Evolutionary conservation across 2,113 vertebrate species (phyloP).

Genomic region (Diphyllodes magnificus): DNA sequence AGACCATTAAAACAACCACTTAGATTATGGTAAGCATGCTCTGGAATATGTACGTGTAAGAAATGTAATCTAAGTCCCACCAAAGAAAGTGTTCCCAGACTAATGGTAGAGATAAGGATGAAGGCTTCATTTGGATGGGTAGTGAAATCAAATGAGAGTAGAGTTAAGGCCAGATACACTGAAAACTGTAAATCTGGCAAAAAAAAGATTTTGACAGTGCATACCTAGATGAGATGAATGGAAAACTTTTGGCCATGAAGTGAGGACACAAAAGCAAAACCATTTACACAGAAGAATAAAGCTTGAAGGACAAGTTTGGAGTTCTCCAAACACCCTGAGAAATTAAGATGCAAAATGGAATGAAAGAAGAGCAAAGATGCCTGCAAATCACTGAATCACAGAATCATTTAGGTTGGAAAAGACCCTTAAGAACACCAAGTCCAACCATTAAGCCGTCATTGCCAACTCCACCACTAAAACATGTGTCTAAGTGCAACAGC

Average conservation of each 20-base stretch:
- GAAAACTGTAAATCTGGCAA: neutral
- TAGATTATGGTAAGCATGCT: neutral
- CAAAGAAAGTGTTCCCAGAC: neutral
- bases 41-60: neutral
- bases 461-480: neutral
- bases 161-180: neutral
- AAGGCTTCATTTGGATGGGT: neutral
- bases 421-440: rapidly evolving
- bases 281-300: neutral
- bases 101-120: neutral
- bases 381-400: neutral
- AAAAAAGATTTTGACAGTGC: neutral
- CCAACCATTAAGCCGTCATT: neutral
- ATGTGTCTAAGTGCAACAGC: neutral
- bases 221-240: neutral
- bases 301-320: neutral
- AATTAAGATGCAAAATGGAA: neutral
- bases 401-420: neutral
- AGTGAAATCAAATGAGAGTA: neutral
- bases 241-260: neutral
- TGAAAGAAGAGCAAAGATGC: neutral
- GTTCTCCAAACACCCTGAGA: neutral
- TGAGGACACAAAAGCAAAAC: neutral
- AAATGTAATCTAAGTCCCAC: neutral
- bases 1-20: neutral